Conservation (phyloP, 2,888 invertebrate genomes). For the Dicyrtomina minuta region DNA sequence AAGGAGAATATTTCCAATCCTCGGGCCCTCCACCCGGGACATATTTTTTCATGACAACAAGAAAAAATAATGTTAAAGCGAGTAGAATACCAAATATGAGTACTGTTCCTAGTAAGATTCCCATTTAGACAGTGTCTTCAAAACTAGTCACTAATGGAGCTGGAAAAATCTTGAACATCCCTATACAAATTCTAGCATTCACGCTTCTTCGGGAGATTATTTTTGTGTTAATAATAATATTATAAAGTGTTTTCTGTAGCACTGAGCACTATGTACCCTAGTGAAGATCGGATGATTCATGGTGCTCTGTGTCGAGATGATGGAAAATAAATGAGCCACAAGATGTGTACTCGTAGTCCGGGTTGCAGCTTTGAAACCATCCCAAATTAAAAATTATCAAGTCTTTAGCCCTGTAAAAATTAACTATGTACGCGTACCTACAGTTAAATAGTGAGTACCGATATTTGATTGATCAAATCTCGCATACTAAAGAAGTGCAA, state of each 20-base stretch:
- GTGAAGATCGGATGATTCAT: constrained; percentile 18
- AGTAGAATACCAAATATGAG: constrained; percentile 20
- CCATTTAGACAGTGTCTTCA: constrained; percentile 13
- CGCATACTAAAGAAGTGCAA: too few species aligned
- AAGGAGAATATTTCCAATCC: background rate
- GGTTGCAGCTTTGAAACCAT: constrained; percentile 5
- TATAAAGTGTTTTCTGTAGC: background rate
- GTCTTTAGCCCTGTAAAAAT: too few species aligned
- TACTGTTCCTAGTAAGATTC: constrained; percentile 6
- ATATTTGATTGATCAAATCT: too few species aligned
- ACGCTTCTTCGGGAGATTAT: too few species aligned
- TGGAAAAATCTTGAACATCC: constrained; percentile 27
- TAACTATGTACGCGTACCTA: too few species aligned
- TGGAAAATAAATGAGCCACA: constrained; percentile 21
- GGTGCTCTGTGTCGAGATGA: constrained; percentile 25
- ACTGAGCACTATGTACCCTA: constrained; percentile 3
- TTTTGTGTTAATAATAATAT: too few species aligned
- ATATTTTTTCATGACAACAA: constrained; percentile 10
- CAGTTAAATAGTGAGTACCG: too few species aligned
- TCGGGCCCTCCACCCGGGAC: constrained; percentile 18
- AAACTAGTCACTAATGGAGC: constrained; percentile 16
- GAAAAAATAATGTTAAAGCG: background rate
- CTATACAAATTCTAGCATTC: too few species aligned
- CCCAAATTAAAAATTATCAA: too few species aligned
- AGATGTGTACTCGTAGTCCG: background rate